Evolutionary conservation across 2,888 invertebrate species (phyloP).

Genomic region (Watsonalla binaria): DNA sequence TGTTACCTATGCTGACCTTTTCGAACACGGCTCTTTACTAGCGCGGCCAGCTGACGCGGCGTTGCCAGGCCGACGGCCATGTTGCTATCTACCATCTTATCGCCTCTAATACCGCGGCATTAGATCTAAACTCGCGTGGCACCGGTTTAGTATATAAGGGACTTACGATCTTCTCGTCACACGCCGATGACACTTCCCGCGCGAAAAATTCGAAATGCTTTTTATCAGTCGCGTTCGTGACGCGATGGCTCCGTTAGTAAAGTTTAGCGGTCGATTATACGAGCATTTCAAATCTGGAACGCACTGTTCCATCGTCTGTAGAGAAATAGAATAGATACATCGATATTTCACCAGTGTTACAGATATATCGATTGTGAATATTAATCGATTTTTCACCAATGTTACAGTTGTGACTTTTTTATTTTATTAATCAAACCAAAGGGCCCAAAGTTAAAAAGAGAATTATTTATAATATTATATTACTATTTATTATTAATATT

Average conservation of each 20-base stretch:
- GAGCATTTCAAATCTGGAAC: conserved; percentile 10
- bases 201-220: conserved; percentile 77
- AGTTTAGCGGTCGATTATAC: conserved; percentile 30
- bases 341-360: not conserved
- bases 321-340: not conserved
- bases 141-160: conserved; percentile 59
- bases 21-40: conserved; percentile 68
- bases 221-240: conserved; percentile 67
- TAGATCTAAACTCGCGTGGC: conserved; percentile 44
- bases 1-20: conserved; percentile 76
- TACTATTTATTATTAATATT: conserved; percentile 1
- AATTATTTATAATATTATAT: conserved; percentile 15
- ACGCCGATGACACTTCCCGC: conserved; percentile 65
- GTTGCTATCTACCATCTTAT: conserved; percentile 61
- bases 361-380: not conserved
- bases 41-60: conserved; percentile 75
- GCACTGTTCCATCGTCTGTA: not conserved
- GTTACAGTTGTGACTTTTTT: not conserved
- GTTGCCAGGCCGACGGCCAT: conserved; percentile 62
- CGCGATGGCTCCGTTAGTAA: conserved; percentile 34
- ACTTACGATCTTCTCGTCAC: conserved; percentile 62
- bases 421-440: conserved; percentile 38
- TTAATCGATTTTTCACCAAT: not conserved
- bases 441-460: conserved; percentile 42
- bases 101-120: conserved; percentile 49